These are phyloP conservation scores for Albula glossodonta DNA, from an alignment of 2,113 vertebrate genomes.

Conservation along the genomic window DNA sequence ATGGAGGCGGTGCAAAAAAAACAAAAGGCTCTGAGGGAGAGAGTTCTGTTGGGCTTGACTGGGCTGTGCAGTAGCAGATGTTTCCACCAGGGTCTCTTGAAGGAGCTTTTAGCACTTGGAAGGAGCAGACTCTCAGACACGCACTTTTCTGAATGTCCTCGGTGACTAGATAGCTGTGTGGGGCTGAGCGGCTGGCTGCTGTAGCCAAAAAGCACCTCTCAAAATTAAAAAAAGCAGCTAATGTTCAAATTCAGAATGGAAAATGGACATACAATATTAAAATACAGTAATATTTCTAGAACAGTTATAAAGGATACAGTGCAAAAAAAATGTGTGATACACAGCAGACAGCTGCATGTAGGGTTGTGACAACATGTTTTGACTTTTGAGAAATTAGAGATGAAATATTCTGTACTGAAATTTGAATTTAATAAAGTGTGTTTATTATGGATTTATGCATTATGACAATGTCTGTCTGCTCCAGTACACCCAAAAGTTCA, in stretches of 20 bases:
- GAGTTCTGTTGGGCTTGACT: not conserved
- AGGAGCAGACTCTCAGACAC: not conserved
- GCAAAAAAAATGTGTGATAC: no score
- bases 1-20: no score
- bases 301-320: not conserved
- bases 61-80: not conserved
- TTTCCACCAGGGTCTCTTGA: not conserved
- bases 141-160: not conserved
- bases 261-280: not conserved
- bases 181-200: not conserved
- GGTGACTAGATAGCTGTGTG: not conserved
- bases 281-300: not conserved
- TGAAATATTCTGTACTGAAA: no score
- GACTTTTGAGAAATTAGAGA: no score
- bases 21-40: no score
- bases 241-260: not conserved
- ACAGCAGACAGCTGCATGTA: no score
- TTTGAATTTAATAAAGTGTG: no score
- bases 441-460: no score
- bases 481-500: not conserved
- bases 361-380: no score
- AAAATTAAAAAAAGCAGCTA: not conserved
- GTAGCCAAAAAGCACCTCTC: not conserved
- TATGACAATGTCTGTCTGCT: not conserved
- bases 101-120: not conserved